Evolutionary conservation across 2,797 vertebrate species (phyloP), one percentile per base, ranked within the genome.

Genomic region (Scyliorhinus canicula): DNA sequence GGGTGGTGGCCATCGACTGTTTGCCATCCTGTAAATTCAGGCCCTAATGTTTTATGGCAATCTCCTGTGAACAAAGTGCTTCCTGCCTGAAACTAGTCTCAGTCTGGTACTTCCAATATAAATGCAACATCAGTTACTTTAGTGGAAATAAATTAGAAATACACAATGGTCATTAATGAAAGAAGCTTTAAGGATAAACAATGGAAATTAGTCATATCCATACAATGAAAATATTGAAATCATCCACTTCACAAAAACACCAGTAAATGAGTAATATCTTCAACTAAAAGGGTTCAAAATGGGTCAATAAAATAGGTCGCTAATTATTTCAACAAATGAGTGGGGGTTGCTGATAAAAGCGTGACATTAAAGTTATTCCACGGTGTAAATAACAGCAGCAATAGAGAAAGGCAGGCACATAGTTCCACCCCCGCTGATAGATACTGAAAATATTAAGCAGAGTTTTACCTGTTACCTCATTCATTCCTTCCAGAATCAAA

Each of bases 211-310:
- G n/a, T 91, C 60, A 65, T 44, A 60, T 8, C 35, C 4, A 63
- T 35, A 63, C 86, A 91, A 65, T 65, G 21, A 91, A 65, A 63
- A 91, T 91, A 91, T 91, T 65, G 21, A 63, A 60, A 91, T 44
- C 60, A 63, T 65, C 88, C 57, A 65, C 88, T 91, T 91, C 57
- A 91, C 35, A 91, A n/a, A 91, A 91, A 91, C 88, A 91, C n/a
- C 57, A 65, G 60, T 65, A 91, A 91, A 91, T 91, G 88, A 91
- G 88, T 91, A 91, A 65, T 65, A 65, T 57, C 60, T 91, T 91
- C 40, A 63, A 40, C 88, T 65, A 91, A 91, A 91, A 91, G 57
- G 88, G 57, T 91, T 60, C 88, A 91, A 91, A 65, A 26, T 91
- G 88, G 57, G 88, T 91, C 88, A 91, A 63, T 63, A 40, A 91